Evolutionary conservation across 53 echinoderm and acorn worm species (phyloP).

Genomic region (Luidia sarsii): DNA sequence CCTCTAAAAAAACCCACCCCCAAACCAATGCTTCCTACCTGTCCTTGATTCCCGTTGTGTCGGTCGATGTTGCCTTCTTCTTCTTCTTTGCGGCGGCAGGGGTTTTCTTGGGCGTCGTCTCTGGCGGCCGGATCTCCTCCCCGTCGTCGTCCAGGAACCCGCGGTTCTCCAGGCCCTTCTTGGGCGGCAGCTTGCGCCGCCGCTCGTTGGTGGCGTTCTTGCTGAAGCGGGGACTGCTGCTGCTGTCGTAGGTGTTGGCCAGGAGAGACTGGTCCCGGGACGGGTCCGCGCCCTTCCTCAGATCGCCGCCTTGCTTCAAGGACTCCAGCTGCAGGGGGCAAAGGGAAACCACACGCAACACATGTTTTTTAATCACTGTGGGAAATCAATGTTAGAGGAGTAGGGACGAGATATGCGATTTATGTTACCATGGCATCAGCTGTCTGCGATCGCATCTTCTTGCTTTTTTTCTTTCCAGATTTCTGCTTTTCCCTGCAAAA

Average conservation of each 20-base stretch:
- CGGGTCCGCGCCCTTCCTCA: conserved; percentile 63
- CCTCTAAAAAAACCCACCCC: too few relatives aligned
- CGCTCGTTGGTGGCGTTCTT: conserved; percentile 91
- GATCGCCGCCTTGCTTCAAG: conserved; percentile 70
- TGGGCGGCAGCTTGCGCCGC: conserved; percentile 85
- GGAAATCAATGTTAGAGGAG: too few relatives aligned
- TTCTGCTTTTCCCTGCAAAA: conserved; percentile 45
- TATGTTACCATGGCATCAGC: conserved; percentile 72
- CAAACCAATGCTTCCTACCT: too few relatives aligned
- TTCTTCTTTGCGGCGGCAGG: conserved; percentile 79
- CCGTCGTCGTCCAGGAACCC: conserved; percentile 71
- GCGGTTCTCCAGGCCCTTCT: conserved; percentile 73
- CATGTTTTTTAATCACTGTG: too few relatives aligned
- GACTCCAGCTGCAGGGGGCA: conserved; percentile 71
- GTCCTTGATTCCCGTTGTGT: conserved; percentile 8
- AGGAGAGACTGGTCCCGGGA: conserved; percentile 56
- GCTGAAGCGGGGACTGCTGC: conserved; percentile 83
- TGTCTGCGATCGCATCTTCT: conserved; percentile 59
- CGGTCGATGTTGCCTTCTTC: conserved; percentile 49
- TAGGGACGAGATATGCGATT: too few relatives aligned
- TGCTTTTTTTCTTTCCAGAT: conserved; percentile 63
- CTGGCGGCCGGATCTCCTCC: conserved; percentile 18
- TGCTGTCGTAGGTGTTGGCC: conserved; percentile 84
- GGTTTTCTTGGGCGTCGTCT: conserved; percentile 40
- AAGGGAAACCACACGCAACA: too few relatives aligned